Conservation (phyloP, 2,113 vertebrate genomes). For the Scortum barcoo region DNA sequence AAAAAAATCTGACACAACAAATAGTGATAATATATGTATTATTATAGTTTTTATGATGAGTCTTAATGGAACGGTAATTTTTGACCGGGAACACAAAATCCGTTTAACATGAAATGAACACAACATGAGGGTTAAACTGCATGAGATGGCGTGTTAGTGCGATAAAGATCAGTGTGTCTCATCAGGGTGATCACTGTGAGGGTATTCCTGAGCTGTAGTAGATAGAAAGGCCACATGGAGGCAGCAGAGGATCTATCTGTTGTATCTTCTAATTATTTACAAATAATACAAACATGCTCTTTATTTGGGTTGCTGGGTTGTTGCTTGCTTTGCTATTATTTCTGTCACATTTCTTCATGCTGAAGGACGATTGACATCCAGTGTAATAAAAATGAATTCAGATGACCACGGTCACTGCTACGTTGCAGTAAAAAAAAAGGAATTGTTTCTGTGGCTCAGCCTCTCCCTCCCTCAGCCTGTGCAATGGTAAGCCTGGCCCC, state of each 20-base stretch:
- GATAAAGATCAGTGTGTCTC: not conserved
- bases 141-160: not conserved
- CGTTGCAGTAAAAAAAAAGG: not conserved
- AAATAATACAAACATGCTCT: too few relatives aligned
- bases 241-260: constrained; percentile 45
- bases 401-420: constrained; percentile 1
- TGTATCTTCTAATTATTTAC: too few relatives aligned
- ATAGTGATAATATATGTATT: too few relatives aligned
- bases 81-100: too few relatives aligned
- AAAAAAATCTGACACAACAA: too few relatives aligned
- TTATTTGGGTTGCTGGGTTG: too few relatives aligned
- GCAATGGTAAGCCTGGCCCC: not conserved
- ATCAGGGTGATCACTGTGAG: not conserved
- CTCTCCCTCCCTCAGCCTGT: not conserved
- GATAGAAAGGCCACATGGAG: constrained; percentile 17
- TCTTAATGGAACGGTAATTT: too few relatives aligned
- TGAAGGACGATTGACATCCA: not conserved
- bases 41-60: too few relatives aligned
- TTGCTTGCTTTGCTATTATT: not conserved
- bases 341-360: not conserved
- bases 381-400: not conserved
- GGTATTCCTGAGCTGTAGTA: constrained; percentile 9
- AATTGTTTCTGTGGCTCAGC: not conserved
- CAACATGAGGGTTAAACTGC: too few relatives aligned
- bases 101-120: too few relatives aligned